A percentile compares a stretch with the other conserved stretches of the same genome.
These are phyloP conservation scores for Heliconius hewitsoni DNA, from an alignment of 1,140 invertebrate species.

Conservation along the genomic window DNA sequence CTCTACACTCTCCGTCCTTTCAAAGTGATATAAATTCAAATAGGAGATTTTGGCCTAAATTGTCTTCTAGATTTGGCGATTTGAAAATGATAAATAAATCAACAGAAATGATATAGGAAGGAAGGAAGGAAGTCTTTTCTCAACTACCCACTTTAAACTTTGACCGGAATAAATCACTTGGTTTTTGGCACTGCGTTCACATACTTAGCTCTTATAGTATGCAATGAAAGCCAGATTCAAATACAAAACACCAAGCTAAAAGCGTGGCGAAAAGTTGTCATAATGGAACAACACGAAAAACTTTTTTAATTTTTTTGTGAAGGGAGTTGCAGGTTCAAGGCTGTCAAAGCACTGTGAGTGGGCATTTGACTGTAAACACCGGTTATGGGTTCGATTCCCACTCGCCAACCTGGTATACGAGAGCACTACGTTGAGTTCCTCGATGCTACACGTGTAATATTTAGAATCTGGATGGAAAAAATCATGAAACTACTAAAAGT, in stretches of 20 bases:
- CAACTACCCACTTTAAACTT: conserved; percentile 30
- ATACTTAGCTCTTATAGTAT: conserved; percentile 18
- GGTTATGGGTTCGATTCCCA: too few relatives aligned
- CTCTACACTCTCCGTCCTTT: too few relatives aligned
- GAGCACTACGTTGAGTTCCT: too few relatives aligned
- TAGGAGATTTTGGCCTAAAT: too few relatives aligned
- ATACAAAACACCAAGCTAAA: conserved; percentile 15
- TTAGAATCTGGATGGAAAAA: too few relatives aligned
- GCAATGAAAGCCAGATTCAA: conserved; percentile 19
- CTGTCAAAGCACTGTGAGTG: too few relatives aligned
- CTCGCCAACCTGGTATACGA: too few relatives aligned
- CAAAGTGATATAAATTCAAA: too few relatives aligned
- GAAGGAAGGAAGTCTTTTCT: not conserved
- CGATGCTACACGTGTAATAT: too few relatives aligned
- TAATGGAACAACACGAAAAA: not conserved
- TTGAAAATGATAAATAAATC: not conserved
- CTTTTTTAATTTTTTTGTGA: not conserved
- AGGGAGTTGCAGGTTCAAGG: too few relatives aligned
- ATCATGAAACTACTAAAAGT: too few relatives aligned
- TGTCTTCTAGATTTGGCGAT: not conserved
- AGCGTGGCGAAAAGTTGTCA: not conserved
- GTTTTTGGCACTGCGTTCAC: conserved; percentile 31
- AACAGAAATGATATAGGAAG: not conserved
- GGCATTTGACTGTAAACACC: too few relatives aligned
- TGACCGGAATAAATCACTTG: conserved; percentile 30